phyloP scores from a whole-genome alignment of 2,797 vertebrate species.

The Silurus aristotelis region DNA sequence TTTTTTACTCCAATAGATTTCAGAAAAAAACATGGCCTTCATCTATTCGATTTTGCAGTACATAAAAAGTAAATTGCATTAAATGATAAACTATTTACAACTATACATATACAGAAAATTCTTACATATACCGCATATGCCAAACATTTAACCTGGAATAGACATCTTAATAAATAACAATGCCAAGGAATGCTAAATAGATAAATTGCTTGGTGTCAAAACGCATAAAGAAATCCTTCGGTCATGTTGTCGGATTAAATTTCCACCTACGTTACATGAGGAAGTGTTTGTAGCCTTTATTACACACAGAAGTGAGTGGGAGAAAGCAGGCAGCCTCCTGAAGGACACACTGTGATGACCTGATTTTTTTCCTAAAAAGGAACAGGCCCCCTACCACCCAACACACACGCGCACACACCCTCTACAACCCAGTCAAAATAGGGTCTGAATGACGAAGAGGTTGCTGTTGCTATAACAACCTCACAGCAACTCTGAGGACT shows the following conservation, averaged over 20 bases:
- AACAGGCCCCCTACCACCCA: conserved; percentile 35
- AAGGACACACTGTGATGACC: conserved; percentile 46
- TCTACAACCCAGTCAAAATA: conserved; percentile 44
- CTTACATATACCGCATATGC: too few species aligned
- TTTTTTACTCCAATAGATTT: too few species aligned
- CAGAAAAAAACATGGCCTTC: too few species aligned
- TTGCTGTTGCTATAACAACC: conserved; percentile 65
- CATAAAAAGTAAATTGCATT: too few species aligned
- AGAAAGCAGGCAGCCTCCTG: conserved; percentile 10
- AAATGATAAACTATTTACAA: too few species aligned
- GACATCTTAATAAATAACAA: background rate
- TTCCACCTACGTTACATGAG: background rate
- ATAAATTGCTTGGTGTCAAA: background rate
- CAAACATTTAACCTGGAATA: background rate
- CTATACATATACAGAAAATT: too few species aligned
- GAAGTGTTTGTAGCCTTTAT: conserved; percentile 10
- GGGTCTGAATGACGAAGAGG: conserved; percentile 56
- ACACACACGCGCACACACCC: background rate
- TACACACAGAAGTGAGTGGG: background rate
- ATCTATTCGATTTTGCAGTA: too few species aligned
- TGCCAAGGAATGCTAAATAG: background rate
- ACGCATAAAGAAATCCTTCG: background rate
- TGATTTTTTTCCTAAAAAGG: conserved; percentile 51
- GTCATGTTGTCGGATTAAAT: background rate
- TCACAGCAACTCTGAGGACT: conserved; percentile 55